Percentiles rank a stretch among this genome's conserved stretches.
Evolutionary conservation across 2,797 vertebrate genomes (phyloP).

Genomic region (Megaceryle alcyon): DNA sequence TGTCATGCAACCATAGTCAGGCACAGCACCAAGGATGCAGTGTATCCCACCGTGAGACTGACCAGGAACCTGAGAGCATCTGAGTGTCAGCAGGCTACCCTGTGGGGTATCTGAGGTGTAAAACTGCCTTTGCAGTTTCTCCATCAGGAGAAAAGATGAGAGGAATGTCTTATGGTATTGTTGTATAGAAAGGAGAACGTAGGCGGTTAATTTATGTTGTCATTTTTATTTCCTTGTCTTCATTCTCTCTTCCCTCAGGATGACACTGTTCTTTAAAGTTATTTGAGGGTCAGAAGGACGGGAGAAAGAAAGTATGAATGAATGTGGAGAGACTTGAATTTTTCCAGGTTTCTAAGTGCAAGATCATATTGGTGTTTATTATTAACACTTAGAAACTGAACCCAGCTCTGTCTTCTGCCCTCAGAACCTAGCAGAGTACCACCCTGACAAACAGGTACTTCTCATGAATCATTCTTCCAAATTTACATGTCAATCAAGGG

Average conservation of each 20-base stretch:
- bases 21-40: neutral
- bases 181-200: neutral
- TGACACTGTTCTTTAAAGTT: neutral
- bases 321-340: neutral
- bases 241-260: neutral
- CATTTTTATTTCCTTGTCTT: neutral
- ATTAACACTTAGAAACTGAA: neutral
- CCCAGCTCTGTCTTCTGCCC: neutral
- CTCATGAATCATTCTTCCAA: neutral
- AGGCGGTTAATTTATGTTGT: neutral
- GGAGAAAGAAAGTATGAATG: too few species aligned
- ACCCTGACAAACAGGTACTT: neutral
- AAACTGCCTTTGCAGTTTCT: neutral
- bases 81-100: neutral
- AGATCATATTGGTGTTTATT: neutral
- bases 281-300: neutral
- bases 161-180: neutral
- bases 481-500: neutral
- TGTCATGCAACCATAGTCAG: accelerated
- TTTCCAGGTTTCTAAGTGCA: neutral
- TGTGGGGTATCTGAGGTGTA: neutral
- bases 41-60: neutral
- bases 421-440: neutral
- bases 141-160: neutral
- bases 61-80: neutral